These are phyloP conservation scores for Trichonephila inaurata DNA, from an alignment of 1,140 invertebrate genomes.

Conservation along the genomic window DNA sequence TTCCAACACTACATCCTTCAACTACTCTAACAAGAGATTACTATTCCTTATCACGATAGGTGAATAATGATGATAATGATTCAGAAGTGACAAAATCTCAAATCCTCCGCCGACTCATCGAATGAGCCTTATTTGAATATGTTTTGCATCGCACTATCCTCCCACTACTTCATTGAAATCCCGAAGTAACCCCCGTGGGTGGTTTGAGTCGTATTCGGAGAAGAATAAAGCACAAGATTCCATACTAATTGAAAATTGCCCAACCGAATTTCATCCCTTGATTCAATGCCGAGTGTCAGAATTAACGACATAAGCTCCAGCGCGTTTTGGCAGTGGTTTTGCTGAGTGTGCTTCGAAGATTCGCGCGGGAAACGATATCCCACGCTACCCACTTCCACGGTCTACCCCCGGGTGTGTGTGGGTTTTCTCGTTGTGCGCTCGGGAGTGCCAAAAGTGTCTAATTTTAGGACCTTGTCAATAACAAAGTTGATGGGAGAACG, in stretches of 20 bases:
- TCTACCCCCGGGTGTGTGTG: neutral
- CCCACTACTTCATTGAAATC: neutral
- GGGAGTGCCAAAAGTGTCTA: neutral
- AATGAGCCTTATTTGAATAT: too few species aligned
- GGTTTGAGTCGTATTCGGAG: neutral
- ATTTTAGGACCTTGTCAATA: slow-evolving; percentile 10
- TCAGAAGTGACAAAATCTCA: too few species aligned
- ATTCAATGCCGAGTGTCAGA: slow-evolving; percentile 5
- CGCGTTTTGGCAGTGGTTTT: neutral
- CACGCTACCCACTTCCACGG: neutral
- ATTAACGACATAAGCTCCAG: neutral
- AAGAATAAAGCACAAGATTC: neutral
- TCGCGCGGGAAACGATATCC: neutral
- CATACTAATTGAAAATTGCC: neutral
- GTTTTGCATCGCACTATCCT: too few species aligned
- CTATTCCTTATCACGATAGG: too few species aligned
- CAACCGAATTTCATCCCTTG: neutral
- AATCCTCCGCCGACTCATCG: too few species aligned
- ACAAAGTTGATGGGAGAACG: slow-evolving; percentile 7
- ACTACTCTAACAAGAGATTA: too few species aligned
- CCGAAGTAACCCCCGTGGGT: neutral
- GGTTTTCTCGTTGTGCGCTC: neutral
- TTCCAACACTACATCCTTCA: too few species aligned
- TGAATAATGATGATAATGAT: too few species aligned
- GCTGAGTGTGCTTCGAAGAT: neutral